A percentile compares a stretch with the other conserved stretches of the same genome.
Evolutionary conservation across 2,797 vertebrate genomes (phyloP).

Genomic region (Cygnus olor): DNA sequence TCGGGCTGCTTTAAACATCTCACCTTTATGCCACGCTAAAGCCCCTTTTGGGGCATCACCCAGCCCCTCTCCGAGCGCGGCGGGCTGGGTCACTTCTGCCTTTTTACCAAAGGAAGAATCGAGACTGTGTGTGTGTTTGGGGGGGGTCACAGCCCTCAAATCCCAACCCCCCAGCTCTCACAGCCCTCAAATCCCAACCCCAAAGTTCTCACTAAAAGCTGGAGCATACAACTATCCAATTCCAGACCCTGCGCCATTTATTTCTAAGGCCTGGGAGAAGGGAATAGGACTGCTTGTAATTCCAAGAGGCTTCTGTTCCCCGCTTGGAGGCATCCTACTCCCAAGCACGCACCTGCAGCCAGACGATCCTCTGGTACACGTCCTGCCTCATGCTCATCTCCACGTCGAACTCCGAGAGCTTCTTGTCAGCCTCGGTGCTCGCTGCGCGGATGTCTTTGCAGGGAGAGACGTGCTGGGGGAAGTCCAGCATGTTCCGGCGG

Average conservation of each 20-base stretch:
- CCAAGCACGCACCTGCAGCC: constrained; percentile 85
- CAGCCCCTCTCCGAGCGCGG: fast-evolving
- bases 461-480: constrained; percentile 94
- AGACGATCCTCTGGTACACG: constrained; percentile 91
- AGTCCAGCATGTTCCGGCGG: constrained; percentile 93
- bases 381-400: constrained; percentile 99
- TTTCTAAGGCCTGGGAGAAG: not conserved
- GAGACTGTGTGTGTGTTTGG: fast-evolving
- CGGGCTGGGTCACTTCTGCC: not conserved
- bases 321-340: fast-evolving
- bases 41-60: fast-evolving
- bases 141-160: not conserved
- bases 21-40: fast-evolving
- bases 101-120: not conserved
- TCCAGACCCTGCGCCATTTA: fast-evolving
- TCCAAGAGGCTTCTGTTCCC: not conserved
- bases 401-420: constrained; percentile 94
- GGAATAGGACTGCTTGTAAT: fast-evolving
- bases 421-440: constrained; percentile 95
- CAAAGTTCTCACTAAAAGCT: not conserved
- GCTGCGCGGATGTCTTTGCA: constrained; percentile 87
- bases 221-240: fast-evolving
- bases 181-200: not conserved
- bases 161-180: not conserved
- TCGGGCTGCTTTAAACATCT: fast-evolving